A percentile compares a stretch with the other conserved stretches of the same genome.
Evolutionary conservation across 2,888 invertebrate genomes (phyloP).

Genomic region (Isotomurus palustris): DNA sequence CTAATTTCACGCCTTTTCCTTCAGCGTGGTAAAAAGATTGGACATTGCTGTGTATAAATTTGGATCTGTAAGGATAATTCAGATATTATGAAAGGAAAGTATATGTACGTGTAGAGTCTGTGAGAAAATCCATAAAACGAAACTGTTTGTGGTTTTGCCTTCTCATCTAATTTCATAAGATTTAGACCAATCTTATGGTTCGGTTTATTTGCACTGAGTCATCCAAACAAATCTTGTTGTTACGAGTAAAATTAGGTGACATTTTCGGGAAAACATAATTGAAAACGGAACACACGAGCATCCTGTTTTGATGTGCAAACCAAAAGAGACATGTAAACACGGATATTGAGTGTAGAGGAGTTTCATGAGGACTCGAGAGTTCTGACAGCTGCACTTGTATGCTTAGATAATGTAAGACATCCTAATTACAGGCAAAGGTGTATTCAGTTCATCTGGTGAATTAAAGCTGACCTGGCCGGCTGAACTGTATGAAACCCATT

Average conservation of each 20-base stretch:
- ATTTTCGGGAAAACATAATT: neutral
- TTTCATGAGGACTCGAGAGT: too few relatives aligned
- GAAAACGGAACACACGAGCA: neutral
- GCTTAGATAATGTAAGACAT: too few relatives aligned
- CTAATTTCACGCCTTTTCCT: slow-evolving; percentile 14
- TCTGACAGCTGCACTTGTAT: too few relatives aligned
- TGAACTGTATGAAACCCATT: too few relatives aligned
- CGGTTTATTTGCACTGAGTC: too few relatives aligned
- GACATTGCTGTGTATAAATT: neutral
- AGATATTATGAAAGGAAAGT: slow-evolving; percentile 2
- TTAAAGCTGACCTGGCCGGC: too few relatives aligned
- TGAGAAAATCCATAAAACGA: slow-evolving; percentile 26
- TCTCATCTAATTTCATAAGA: slow-evolving; percentile 7
- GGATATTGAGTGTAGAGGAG: too few relatives aligned
- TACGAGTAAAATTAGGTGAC: neutral
- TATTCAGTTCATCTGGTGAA: too few relatives aligned
- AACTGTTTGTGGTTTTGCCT: slow-evolving; percentile 21
- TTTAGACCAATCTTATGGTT: slow-evolving; percentile 2
- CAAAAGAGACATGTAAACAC: neutral
- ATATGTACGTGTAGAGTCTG: neutral
- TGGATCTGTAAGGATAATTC: slow-evolving; percentile 4
- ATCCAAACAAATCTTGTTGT: too few relatives aligned
- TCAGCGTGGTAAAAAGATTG: too few relatives aligned
- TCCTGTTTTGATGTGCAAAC: neutral
- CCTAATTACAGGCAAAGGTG: too few relatives aligned